A percentile compares a stretch with the other conserved stretches of the same genome.
These are phyloP conservation scores for Buathra laborator DNA, from an alignment of 2,888 invertebrate genomes.

Conservation along the genomic window DNA sequence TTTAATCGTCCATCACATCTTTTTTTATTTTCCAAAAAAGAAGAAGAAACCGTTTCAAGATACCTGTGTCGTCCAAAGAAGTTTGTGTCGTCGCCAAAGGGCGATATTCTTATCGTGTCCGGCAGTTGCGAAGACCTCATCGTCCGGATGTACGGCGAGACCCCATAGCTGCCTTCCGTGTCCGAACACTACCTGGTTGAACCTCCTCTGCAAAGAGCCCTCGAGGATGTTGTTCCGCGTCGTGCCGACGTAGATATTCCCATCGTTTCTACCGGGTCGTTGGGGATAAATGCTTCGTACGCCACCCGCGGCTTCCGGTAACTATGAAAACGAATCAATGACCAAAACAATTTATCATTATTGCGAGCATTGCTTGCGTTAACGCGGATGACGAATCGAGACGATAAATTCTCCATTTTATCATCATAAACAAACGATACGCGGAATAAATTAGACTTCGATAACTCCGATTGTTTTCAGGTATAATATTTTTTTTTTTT, in stretches of 20 bases:
- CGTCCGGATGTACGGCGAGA: slow-evolving; percentile 95
- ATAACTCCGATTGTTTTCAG: too few relatives aligned
- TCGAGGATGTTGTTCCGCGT: slow-evolving; percentile 95
- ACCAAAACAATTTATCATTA: not conserved
- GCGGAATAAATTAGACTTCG: too few relatives aligned
- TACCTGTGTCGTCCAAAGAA: slow-evolving; percentile 95
- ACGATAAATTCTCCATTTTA: too few relatives aligned
- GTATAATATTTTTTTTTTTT: too few relatives aligned
- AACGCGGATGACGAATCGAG: too few relatives aligned
- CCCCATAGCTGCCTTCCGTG: slow-evolving; percentile 96
- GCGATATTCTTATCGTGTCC: slow-evolving; percentile 96
- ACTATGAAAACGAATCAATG: slow-evolving; percentile 85
- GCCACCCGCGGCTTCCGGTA: slow-evolving; percentile 95
- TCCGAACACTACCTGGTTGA: slow-evolving; percentile 94
- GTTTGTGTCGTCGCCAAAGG: slow-evolving; percentile 95
- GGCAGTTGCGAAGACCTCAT: slow-evolving; percentile 96
- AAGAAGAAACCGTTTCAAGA: not conserved
- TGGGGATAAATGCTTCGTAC: slow-evolving; percentile 96
- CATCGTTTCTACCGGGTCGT: slow-evolving; percentile 94
- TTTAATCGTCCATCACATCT: not conserved
- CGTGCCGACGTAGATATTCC: slow-evolving; percentile 96
- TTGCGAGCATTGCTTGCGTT: too few relatives aligned
- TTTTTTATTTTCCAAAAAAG: slow-evolving; percentile 1
- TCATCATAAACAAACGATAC: too few relatives aligned
- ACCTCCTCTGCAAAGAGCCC: slow-evolving; percentile 95